phyloP scores from a whole-genome alignment of 2,113 vertebrate genomes.

The Passer domesticus region DNA sequence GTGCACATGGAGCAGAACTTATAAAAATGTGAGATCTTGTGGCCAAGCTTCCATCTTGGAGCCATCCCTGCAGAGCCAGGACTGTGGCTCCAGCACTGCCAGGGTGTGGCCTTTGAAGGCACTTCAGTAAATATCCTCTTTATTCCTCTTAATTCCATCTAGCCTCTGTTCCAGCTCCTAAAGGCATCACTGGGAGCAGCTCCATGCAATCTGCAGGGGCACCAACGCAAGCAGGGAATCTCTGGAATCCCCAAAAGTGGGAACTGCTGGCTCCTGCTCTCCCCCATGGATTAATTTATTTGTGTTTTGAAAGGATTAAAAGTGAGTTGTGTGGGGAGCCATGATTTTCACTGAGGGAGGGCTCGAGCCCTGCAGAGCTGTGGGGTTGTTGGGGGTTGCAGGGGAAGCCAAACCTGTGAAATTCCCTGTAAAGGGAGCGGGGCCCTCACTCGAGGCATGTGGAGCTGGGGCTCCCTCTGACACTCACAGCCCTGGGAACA shows the following conservation, averaged over 20 bases:
- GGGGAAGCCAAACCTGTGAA: background rate
- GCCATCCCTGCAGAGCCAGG: background rate
- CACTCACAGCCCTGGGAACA: background rate
- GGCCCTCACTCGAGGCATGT: background rate
- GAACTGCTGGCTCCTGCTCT: background rate
- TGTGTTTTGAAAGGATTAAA: background rate
- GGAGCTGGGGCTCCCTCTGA: background rate
- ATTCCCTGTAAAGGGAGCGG: background rate
- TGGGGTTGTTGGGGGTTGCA: background rate
- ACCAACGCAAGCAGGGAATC: fast-evolving
- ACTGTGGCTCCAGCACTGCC: background rate
- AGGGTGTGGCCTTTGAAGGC: background rate
- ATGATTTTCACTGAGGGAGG: background rate
- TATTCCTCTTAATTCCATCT: background rate
- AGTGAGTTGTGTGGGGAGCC: background rate
- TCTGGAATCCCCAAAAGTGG: background rate
- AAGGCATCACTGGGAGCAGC: background rate
- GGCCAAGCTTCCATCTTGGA: background rate
- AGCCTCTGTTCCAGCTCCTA: background rate
- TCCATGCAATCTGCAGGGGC: background rate
- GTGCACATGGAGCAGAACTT: background rate
- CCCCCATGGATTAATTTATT: background rate
- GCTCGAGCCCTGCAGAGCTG: background rate
- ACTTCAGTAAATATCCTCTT: background rate
- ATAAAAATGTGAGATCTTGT: background rate